Conservation (phyloP, 2,888 invertebrate genomes). For the Microplitis deprimator region DNA sequence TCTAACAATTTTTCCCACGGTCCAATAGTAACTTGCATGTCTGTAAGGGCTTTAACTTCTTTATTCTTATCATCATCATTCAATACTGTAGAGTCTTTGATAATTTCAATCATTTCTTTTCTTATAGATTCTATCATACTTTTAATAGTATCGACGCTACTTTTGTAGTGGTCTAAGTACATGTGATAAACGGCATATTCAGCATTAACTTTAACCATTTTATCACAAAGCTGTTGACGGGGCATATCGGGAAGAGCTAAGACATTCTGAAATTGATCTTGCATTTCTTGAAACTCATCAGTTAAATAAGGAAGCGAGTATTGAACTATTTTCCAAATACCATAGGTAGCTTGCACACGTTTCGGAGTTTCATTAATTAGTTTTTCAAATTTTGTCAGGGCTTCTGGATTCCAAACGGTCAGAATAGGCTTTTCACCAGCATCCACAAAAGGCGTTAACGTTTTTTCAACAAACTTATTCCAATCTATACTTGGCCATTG, state of each 20-base stretch:
- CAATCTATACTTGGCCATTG: background rate
- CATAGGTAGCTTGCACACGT: background rate
- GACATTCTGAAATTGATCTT: background rate
- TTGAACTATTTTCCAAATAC: background rate
- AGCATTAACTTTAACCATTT: background rate
- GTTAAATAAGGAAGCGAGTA: background rate
- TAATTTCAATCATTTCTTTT: background rate
- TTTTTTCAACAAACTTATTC: background rate
- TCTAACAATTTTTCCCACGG: background rate
- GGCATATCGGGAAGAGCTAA: background rate
- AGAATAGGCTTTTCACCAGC: background rate
- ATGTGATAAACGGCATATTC: background rate
- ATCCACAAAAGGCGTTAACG: background rate
- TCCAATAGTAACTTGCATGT: background rate
- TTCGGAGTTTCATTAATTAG: background rate
- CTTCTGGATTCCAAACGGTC: background rate
- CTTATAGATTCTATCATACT: background rate
- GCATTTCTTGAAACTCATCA: background rate
- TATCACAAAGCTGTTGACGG: background rate
- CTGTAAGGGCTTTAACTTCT: background rate
- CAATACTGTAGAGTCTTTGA: background rate
- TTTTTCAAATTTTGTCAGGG: background rate
- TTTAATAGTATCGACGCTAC: background rate
- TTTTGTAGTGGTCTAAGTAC: background rate
- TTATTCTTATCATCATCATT: background rate